Percentiles rank a stretch among this genome's conserved stretches.
Conservation (phyloP, 2,888 invertebrate species). For the Geophilus truncorum region DNA sequence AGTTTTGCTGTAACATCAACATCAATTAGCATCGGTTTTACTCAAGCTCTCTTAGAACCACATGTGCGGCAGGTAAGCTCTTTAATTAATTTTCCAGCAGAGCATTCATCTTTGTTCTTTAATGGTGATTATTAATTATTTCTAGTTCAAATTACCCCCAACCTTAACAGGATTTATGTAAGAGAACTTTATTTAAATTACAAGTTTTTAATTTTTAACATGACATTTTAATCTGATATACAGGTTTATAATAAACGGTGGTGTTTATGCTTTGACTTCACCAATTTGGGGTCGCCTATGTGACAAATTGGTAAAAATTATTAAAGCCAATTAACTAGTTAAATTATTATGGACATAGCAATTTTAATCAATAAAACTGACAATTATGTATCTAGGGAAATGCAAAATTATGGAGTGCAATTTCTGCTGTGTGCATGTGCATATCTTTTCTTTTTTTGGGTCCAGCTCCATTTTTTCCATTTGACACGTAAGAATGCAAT, state of each 20-base stretch:
- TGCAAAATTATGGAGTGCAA: constrained; percentile 63
- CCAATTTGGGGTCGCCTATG: constrained; percentile 76
- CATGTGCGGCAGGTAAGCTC: constrained; percentile 67
- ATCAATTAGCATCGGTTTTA: constrained; percentile 76
- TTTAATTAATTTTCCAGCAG: no score
- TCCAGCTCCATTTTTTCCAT: constrained; percentile 70
- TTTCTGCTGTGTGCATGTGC: constrained; percentile 63
- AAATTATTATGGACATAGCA: background rate
- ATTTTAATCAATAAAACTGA: no score
- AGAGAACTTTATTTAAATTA: background rate
- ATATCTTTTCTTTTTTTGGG: constrained; percentile 69
- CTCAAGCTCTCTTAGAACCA: constrained; percentile 81
- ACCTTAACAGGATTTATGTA: constrained; percentile 58
- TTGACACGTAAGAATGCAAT: constrained; percentile 54
- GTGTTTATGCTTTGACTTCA: constrained; percentile 70
- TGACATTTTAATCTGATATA: constrained; percentile 53
- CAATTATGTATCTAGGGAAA: constrained; percentile 48
- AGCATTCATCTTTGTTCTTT: no score
- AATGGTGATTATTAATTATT: background rate
- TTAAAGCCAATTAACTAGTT: background rate
- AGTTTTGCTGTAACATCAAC: constrained; percentile 68
- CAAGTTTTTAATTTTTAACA: background rate
- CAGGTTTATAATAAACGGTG: constrained; percentile 72
- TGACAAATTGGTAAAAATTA: constrained; percentile 54
- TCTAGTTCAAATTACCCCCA: constrained; percentile 50